phyloP scores from a whole-genome alignment of 2,113 vertebrate genomes.

The Lycocorax pyrrhopterus region DNA sequence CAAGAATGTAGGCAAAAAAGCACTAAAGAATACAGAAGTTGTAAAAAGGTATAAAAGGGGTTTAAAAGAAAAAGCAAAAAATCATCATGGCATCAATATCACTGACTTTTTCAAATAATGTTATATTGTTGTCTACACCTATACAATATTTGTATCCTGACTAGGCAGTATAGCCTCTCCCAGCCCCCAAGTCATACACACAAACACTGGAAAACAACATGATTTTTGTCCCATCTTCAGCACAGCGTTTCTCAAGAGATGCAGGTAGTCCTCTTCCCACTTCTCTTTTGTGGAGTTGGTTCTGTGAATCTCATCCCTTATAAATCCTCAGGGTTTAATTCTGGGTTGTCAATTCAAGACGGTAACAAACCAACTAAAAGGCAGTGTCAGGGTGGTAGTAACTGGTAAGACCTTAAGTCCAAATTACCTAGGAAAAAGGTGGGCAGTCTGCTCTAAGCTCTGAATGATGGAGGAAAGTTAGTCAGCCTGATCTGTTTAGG shows the following conservation, averaged over 20 bases:
- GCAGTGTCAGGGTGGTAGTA: neutral
- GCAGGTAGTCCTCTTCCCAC: neutral
- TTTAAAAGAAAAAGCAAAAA: no score
- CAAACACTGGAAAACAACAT: neutral
- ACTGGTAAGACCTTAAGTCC: neutral
- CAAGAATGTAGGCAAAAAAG: no score
- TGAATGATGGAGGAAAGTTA: neutral
- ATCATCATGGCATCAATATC: no score
- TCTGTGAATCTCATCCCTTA: neutral
- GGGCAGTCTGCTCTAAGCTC: neutral
- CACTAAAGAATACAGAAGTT: no score
- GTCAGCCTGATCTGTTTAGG: neutral
- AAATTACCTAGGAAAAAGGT: neutral
- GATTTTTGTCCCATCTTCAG: neutral
- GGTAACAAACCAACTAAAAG: neutral
- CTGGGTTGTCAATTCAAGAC: neutral
- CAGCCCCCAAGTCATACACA: neutral
- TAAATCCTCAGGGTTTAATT: neutral
- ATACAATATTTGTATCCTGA: neutral
- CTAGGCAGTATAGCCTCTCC: neutral
- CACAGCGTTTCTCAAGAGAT: neutral
- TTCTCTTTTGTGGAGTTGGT: neutral
- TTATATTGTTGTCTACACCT: neutral
- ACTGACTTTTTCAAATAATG: neutral
- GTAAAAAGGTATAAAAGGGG: no score